Conservation (phyloP, 2,797 vertebrate genomes). For the Simalia tracyae region DNA sequence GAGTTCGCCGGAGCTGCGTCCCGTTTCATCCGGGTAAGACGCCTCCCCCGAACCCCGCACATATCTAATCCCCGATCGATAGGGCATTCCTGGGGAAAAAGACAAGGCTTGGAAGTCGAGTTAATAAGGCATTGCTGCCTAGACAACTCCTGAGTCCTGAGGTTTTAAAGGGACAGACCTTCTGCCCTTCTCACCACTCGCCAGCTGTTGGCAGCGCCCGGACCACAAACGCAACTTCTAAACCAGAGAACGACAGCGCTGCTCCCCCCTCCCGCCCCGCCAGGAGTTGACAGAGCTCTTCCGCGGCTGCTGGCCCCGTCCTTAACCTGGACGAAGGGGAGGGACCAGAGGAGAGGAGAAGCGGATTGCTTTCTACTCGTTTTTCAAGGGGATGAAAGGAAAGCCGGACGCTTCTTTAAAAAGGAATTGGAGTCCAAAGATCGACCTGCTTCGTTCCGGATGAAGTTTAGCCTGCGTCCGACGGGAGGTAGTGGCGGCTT, state of each 20-base stretch:
- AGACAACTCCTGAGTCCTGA: conserved; percentile 7
- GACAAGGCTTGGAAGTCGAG: background rate
- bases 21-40: background rate
- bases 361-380: background rate
- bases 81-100: background rate
- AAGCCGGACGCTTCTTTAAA: background rate
- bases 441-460: background rate
- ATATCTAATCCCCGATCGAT: background rate
- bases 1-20: background rate
- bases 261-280: background rate
- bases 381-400: background rate
- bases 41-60: background rate
- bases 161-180: conserved; percentile 33
- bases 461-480: background rate
- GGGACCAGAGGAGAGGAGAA: background rate
- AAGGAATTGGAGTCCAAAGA: background rate
- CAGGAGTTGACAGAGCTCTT: background rate
- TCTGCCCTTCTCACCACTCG: background rate
- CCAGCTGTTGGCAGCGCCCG: background rate
- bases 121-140: conserved; percentile 38
- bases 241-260: too few relatives aligned
- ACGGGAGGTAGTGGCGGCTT: background rate
- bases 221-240: background rate
- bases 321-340: background rate
- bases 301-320: background rate